phyloP scores from a whole-genome alignment of 2,113 vertebrate species.

The Rhinopomastus cyanomelas region DNA sequence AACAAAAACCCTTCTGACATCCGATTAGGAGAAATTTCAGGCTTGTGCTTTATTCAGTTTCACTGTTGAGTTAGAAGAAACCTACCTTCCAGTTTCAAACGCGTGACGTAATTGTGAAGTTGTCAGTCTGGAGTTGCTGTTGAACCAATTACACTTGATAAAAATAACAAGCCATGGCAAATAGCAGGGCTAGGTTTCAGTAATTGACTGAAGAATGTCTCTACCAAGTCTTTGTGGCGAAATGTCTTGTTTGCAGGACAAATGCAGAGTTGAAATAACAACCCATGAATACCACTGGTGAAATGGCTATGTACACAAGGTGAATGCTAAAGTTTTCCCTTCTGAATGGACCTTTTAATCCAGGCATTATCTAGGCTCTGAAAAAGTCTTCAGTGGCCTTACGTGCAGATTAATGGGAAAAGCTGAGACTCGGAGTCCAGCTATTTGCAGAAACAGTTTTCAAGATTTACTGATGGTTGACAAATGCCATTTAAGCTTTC shows the following conservation, averaged over 20 bases:
- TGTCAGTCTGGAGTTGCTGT: conserved; percentile 48
- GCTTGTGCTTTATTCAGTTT: conserved; percentile 30
- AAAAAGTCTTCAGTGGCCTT: conserved; percentile 72
- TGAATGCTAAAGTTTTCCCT: conserved; percentile 77
- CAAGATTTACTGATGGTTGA: conserved; percentile 80
- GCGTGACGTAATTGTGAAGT: conserved; percentile 47
- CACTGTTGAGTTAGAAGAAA: conserved; percentile 51
- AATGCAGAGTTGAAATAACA: conserved; percentile 79
- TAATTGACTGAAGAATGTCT: conserved; percentile 71
- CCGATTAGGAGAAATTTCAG: background rate
- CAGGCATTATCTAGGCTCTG: conserved; percentile 71
- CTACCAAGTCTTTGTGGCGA: conserved; percentile 72
- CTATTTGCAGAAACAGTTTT: conserved; percentile 78
- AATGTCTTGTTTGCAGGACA: conserved; percentile 76
- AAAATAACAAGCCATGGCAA: conserved; percentile 73
- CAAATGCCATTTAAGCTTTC: conserved; percentile 80
- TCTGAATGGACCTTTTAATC: conserved; percentile 77
- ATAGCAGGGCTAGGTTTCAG: conserved; percentile 65
- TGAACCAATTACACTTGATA: conserved; percentile 70
- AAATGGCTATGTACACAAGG: conserved; percentile 80
- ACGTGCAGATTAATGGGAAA: conserved; percentile 76
- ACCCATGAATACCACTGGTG: conserved; percentile 72
- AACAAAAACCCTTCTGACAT: background rate
- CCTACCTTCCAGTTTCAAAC: conserved; percentile 45
- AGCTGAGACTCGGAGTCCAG: conserved; percentile 68